Percentiles rank a stretch among this genome's conserved stretches.
phyloP scores from a whole-genome alignment of 2,113 vertebrate genomes.

The Coregonus clupeaformis region DNA sequence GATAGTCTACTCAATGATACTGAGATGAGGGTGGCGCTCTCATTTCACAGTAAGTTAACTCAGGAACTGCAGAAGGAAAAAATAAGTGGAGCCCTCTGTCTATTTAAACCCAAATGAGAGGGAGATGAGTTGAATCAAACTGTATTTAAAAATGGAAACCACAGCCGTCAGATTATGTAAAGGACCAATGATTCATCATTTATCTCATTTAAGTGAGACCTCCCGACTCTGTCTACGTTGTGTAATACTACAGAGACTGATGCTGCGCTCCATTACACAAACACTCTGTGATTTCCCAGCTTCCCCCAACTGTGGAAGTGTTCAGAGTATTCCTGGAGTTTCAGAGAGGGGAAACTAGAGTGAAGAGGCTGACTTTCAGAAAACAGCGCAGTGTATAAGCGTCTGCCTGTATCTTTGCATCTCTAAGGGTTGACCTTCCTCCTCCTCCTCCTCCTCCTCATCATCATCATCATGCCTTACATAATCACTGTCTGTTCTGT shows the following conservation, averaged over 20 bases:
- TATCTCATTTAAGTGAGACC: conserved; percentile 5
- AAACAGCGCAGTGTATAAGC: background rate
- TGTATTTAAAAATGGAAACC: conserved; percentile 8
- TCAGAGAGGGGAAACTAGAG: background rate
- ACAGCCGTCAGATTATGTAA: conserved; percentile 15
- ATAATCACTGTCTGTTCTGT: no score
- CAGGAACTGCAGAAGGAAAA: background rate
- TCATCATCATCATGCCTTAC: background rate
- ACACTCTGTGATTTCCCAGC: conserved; percentile 10
- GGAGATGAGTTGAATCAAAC: conserved; percentile 15
- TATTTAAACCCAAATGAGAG: conserved; percentile 24
- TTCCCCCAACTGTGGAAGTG: conserved; percentile 13
- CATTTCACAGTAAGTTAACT: conserved; percentile 24
- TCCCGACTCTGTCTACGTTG: background rate
- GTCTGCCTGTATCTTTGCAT: background rate
- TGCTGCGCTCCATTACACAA: conserved; percentile 18
- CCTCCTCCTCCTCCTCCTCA: background rate
- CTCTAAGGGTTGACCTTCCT: background rate
- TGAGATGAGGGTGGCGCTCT: conserved; percentile 2
- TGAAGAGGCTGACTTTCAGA: no score
- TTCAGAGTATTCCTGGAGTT: background rate
- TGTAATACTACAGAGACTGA: conserved; percentile 6
- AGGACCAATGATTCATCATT: conserved; percentile 8
- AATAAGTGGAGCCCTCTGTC: conserved; percentile 23
- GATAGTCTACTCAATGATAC: no score